Base-by-base conservation (phyloP, 2,888 invertebrate genomes). In the Eupithecia pulchellata region DNA sequence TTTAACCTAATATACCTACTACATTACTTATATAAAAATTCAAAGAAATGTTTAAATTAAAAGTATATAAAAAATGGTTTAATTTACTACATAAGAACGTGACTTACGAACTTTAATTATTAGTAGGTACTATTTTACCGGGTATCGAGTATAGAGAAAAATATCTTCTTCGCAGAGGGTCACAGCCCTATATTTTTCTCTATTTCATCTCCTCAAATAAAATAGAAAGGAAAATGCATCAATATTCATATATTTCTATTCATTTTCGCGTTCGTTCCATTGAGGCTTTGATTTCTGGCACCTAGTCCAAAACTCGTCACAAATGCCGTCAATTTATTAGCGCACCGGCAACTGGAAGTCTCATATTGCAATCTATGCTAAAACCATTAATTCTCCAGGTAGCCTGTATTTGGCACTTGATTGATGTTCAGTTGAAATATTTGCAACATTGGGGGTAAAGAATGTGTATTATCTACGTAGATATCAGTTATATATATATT, bases 351-450 rank as follows among this genome's bases (percentile, higher is more conserved):
- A 82, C 86, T 88, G 87, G 64, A 75, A 36, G 71, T 69, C 82
- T 83, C 86, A 83, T 84, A 86, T 84, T 77, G 75, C 79, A 84
- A 87, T 88, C 86, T 86, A 88, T 88, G 83, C 82, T 85, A 57
- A 66, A 64, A 69, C 76, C 76, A 85, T 87, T 84, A 82, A 84
- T 87, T 80, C 73, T 61, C 69, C 61, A 75, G 75, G 73, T 74
- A 29, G 60, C 60, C 52, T 36, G 68, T 62, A 39, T 72, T 69
- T 69, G 66, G 30, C 69, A 42, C 65, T 57, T 20, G 52, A 63
- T 62, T 58, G 29, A 52, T 58, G 20, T 42, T 47, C 20, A 11
- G 52, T 60, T 29, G n/a, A 71, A 67, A 55, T 58, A 64, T 30
- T 63, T n/a, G 62, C 8, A 42, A 63, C 20, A 20, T 29, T 47